Base-by-base conservation (phyloP, 1,140 invertebrate species). In the Rhopalosiphum padi region DNA sequence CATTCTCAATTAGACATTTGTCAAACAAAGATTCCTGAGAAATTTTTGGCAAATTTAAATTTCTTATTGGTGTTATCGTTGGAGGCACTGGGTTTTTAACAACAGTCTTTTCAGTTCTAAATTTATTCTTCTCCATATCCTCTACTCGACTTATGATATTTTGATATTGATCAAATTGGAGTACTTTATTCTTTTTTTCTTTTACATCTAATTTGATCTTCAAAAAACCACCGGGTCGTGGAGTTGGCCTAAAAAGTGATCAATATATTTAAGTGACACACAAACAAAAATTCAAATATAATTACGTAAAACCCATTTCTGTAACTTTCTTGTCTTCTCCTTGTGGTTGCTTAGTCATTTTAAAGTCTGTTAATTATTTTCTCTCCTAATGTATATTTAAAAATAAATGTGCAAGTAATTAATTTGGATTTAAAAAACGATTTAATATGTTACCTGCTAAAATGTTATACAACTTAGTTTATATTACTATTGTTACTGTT, bases 11-110 rank as follows among this genome's bases (percentile, higher is more conserved):
- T 25, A 93, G 23, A 21, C n/a, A 93, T 86, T 93, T 93, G 21
- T 93, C 91, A 41, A 93, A 93, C 4, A 93, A 15, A 9, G 91
- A 93, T 86, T 93, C 91, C 41, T 93, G 91, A 37, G 91, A 93
- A 41, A 93, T 86, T 55, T 93, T 93, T 18, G 91, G 91, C 48
- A 93, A 93, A 55, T 93, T 93, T 53, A 93, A 86, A 41, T 41
- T 55, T n/a, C 22, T 86, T n/a, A 93, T 93, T 0, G 91, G 23
- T 4, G 91, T 93, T 48, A 93, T 93, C 8, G 51, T 93, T 37
- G 91, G 91, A 9, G 35, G 25, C 0, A 21, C 0, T 22, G 91
- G 91, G 6, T 93, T 93, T 55, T 93, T 93, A 6, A 51, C 35
- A 7, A 93, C 23, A 0, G 48, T 22, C 53, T 93, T 93, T 55